phyloP scores from a whole-genome alignment of 2,888 invertebrate species.

The Palloptera scutellata region DNA sequence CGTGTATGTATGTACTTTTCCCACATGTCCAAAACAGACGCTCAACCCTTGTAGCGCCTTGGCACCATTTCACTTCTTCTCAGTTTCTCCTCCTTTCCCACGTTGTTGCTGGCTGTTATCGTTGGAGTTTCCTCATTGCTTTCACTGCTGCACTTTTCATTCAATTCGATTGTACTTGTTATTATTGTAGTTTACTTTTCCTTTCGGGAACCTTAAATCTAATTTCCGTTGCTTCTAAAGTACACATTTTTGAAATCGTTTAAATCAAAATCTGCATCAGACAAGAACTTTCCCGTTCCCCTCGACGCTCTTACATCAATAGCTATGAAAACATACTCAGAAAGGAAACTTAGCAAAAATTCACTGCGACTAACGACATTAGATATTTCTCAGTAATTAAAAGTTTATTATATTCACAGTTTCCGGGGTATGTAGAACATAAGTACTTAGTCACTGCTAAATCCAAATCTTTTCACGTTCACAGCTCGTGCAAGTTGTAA shows the following conservation, averaged over 20 bases:
- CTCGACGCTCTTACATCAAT: background rate
- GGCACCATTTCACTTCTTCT: background rate
- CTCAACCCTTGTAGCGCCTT: background rate
- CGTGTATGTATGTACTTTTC: too few relatives aligned
- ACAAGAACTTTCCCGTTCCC: background rate
- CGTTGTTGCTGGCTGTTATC: background rate
- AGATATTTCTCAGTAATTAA: constrained; percentile 13
- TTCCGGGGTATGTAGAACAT: too few relatives aligned
- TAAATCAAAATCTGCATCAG: constrained; percentile 35
- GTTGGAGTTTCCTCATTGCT: background rate
- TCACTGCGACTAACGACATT: background rate
- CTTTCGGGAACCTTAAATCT: constrained; percentile 38
- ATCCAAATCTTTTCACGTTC: background rate
- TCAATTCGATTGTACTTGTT: background rate
- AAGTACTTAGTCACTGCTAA: too few relatives aligned
- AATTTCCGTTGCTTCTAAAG: constrained; percentile 43
- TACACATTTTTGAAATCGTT: constrained; percentile 39
- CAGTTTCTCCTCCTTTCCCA: background rate
- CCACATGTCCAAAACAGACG: background rate
- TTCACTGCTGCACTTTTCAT: background rate
- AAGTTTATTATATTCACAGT: constrained; percentile 7
- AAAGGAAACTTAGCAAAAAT: background rate
- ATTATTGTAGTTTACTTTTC: background rate
- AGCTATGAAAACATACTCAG: background rate
- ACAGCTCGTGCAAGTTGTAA: constrained; percentile 8